Base-by-base conservation (phyloP, 1,140 invertebrate genomes). In the Drosophila navojoa region DNA sequence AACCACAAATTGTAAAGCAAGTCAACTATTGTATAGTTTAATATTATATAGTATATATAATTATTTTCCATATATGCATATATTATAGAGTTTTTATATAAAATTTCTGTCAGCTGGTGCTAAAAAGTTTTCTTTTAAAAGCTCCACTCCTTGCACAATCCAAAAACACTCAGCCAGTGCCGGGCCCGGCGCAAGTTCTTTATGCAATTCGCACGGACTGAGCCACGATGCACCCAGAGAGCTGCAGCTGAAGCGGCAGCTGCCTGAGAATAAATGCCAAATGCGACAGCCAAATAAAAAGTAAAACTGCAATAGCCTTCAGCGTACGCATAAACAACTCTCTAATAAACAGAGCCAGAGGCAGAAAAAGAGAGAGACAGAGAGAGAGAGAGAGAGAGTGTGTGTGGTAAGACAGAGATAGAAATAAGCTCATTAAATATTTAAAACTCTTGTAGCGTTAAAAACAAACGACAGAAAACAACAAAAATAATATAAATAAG, bases 351-450 rank as follows among this genome's bases (percentile, higher is more conserved):
- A 66, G 44, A 38, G 38, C 29, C 11, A 22, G 6, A 54, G 27
- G 19, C 1, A 54, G 4, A 29, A n/a, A n/a, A n/a, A n/a, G 38
- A 40, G 10, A 22, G 6, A 54, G 27, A 19, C 1, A 54, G 4
- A 29, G 9, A 25, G 16, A 16, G n/a, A 44, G 42, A 44, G 42
- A 16, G 42, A 3, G 42, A 45, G 40, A 15, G 40, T 4, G 13
- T 4, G 3, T 15, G 42, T n/a, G 5, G n/a, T 15, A 29, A 32
- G n/a, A 35, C 4, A 29, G 5, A 16, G 22, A n/a, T 10, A 50
- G 22, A 32, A 60, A 44, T 32, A 52, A 35, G 25, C 71, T 79
- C 77, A 77, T 79, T 77, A 79, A 74, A 79, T 77, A 79, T 79
- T 79, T 79, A 77, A 79, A 71, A 74, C 71, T 74, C 66, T 70